Base-by-base conservation (phyloP, 2,888 invertebrate genomes). In the Lasioglossum pauxillum region DNA sequence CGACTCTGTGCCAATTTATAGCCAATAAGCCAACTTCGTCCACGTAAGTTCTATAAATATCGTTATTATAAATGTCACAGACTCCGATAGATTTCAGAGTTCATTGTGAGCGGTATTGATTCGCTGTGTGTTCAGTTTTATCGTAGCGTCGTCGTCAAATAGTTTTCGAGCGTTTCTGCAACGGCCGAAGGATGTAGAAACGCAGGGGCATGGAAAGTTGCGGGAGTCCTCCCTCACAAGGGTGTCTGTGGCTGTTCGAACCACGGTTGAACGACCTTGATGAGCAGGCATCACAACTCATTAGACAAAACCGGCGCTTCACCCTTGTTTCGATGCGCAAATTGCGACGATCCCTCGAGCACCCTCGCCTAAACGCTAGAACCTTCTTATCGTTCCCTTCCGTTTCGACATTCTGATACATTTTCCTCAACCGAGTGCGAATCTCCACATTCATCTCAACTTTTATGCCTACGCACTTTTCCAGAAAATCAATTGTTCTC, bases 271-370 rank as follows among this genome's bases (percentile, higher is more conserved):
- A 83, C 64, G 83, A 78, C 82, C 84, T 85, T 84, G 87, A 83
- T 82, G 88, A 86, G 81, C 81, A 80, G 72, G 85, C 86, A 90
- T 91, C 87, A 90, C 91, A 86, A 90, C 86, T 90, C 91, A 91
- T 91, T 91, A 91, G 79, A 90, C 88, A 90, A 90, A 91, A 90
- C 84, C 87, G 90, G 84, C 88, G 78, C 78, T 82, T 80, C 64
- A 80, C 83, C 83, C 74, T 76, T 69, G 85, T 87, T 83, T 73
- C 76, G 76, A 82, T 82, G 87, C 87, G 87, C 79, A 79, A 82
- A 76, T 79, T 82, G 80, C 76, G 80, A 72, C 82, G 72, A 80
- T 75, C 82, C 80, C 78, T 85, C 85, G 85, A 84, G 82, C 80
- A 88, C 83, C 41, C 71, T 87, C 87, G 85, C 75, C 83, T 35